Evolutionary conservation across 1,140 invertebrate genomes (phyloP).

Genomic region (Drosophila triauraria): DNA sequence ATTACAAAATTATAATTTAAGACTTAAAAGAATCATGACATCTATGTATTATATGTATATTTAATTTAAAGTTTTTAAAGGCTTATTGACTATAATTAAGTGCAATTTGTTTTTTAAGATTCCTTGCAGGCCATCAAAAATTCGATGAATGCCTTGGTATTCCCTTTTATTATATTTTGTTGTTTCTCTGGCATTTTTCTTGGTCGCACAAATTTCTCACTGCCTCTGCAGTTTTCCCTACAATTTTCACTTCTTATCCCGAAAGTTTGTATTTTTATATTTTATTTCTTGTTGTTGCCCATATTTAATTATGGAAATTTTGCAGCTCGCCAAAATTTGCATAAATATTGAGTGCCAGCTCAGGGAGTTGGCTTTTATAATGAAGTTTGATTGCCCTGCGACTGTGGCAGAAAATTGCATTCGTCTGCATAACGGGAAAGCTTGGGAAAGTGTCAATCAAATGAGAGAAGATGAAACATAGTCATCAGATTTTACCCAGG

Average conservation of each 20-base stretch:
- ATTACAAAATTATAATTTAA: too few relatives aligned
- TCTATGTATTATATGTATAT: too few relatives aligned
- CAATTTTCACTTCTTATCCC: conserved; percentile 56
- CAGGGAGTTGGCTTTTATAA: conserved; percentile 50
- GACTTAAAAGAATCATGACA: too few relatives aligned
- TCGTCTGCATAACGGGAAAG: not conserved
- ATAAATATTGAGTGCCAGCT: conserved; percentile 72
- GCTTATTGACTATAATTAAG: not conserved
- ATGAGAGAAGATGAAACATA: not conserved
- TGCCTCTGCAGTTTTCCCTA: conserved; percentile 44
- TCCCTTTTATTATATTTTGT: conserved; percentile 19
- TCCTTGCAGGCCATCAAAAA: conserved; percentile 9
- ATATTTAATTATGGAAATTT: conserved; percentile 80
- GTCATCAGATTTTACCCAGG: not conserved
- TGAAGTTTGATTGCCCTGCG: conserved; percentile 45
- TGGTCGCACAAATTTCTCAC: conserved; percentile 61
- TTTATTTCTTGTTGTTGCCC: conserved; percentile 36
- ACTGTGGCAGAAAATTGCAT: conserved; percentile 26
- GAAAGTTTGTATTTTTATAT: conserved; percentile 28
- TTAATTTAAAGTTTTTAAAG: not conserved
- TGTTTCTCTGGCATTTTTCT: conserved; percentile 54
- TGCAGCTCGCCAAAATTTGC: conserved; percentile 59
- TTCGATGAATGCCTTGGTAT: not conserved
- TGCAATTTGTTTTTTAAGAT: not conserved
- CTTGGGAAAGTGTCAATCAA: conserved; percentile 13